These are phyloP conservation scores for Metallyticus violacea DNA, from an alignment of 2,888 invertebrate genomes.

Conservation along the genomic window DNA sequence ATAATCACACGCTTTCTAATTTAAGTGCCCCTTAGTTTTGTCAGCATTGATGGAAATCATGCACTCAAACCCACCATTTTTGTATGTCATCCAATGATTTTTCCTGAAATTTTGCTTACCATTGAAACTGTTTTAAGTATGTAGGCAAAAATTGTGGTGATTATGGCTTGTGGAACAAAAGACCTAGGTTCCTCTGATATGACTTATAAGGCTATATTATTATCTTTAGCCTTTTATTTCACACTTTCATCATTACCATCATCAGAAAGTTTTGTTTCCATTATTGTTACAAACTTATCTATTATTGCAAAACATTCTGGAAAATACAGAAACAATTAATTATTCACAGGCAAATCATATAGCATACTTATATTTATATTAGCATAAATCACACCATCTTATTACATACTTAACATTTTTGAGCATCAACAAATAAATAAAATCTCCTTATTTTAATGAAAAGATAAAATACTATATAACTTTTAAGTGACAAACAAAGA, in stretches of 20 bases:
- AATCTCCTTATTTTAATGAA: too few relatives aligned
- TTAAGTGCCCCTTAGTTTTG: too few relatives aligned
- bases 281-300: background rate
- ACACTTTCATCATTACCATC: background rate
- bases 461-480: too few relatives aligned
- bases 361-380: too few relatives aligned
- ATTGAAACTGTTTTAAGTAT: background rate
- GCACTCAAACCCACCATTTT: background rate
- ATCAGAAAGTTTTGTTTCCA: background rate
- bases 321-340: background rate
- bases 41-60: background rate
- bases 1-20: too few relatives aligned
- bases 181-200: background rate
- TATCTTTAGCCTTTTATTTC: background rate
- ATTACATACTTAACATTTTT: too few relatives aligned
- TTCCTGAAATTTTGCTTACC: background rate
- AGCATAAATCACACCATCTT: too few relatives aligned
- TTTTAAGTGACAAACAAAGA: too few relatives aligned
- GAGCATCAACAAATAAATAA: too few relatives aligned
- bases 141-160: background rate
- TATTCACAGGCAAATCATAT: too few relatives aligned
- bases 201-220: background rate
- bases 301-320: background rate
- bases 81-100: too few relatives aligned
- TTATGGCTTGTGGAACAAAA: background rate